Evolutionary conservation across 1,140 invertebrate species (phyloP).

Genomic region (Leptinotarsa texana): DNA sequence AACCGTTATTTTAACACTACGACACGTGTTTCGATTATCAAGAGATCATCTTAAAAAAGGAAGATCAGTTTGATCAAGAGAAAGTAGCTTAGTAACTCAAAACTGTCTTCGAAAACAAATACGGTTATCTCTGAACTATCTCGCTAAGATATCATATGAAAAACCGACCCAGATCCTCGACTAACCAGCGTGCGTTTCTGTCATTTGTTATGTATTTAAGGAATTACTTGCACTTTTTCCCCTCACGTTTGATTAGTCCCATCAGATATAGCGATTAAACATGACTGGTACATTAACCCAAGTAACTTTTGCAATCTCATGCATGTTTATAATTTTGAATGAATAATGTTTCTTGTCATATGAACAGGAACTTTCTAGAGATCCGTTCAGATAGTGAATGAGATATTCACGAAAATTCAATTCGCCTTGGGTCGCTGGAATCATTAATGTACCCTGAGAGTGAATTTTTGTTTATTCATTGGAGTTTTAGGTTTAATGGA

Average conservation of each 20-base stretch:
- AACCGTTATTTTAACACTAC: too few relatives aligned
- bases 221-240: conserved; percentile 41
- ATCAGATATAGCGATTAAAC: conserved; percentile 37
- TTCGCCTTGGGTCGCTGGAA: background rate
- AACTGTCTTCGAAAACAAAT: too few relatives aligned
- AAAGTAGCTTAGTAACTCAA: too few relatives aligned
- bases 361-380: background rate
- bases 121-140: too few relatives aligned
- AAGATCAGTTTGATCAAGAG: too few relatives aligned
- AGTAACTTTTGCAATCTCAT: conserved; percentile 34
- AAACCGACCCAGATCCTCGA: background rate
- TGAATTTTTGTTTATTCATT: background rate
- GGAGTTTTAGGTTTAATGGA: too few relatives aligned
- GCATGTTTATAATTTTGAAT: conserved; percentile 21
- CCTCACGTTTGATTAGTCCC: conserved; percentile 25
- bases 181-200: conserved; percentile 7
- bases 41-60: too few relatives aligned
- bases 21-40: too few relatives aligned
- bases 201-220: conserved; percentile 38
- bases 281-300: conserved; percentile 31
- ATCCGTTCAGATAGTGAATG: background rate
- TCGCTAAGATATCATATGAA: background rate
- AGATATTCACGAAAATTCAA: background rate
- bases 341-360: conserved; percentile 18
- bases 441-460: background rate